A percentile compares a stretch with the other conserved stretches of the same genome.
These are phyloP conservation scores for Drosophila pallidifrons DNA, from an alignment of 1,140 invertebrate species.

Conservation along the genomic window DNA sequence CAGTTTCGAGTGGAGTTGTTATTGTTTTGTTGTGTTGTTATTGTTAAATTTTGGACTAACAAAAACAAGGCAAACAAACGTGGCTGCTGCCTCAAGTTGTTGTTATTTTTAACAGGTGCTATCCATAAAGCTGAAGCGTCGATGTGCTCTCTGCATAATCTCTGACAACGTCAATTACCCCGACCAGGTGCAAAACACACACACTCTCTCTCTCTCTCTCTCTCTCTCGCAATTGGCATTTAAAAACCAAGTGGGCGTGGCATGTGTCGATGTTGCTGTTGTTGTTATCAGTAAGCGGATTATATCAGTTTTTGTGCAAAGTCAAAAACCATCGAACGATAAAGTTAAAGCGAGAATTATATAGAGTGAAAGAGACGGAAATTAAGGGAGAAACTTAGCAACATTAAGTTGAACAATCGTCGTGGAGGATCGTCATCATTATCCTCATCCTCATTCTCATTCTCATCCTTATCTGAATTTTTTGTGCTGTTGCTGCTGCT, in stretches of 20 bases:
- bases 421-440: slow-evolving; percentile 28
- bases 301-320: slow-evolving; percentile 74
- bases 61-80: too few species aligned
- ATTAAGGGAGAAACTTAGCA: not conserved
- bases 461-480: slow-evolving; percentile 23
- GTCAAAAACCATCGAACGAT: slow-evolving; percentile 44
- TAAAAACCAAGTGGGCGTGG: slow-evolving; percentile 22
- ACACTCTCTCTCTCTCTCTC: too few species aligned
- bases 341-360: not conserved
- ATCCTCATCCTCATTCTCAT: slow-evolving; percentile 18
- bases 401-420: slow-evolving; percentile 50
- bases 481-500: slow-evolving; percentile 7
- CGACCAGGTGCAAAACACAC: slow-evolving; percentile 55
- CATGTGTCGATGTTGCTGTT: slow-evolving; percentile 13
- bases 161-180: slow-evolving; percentile 78
- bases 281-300: slow-evolving; percentile 63
- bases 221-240: slow-evolving; percentile 47
- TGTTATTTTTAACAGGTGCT: slow-evolving; percentile 20
- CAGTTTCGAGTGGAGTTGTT: not conserved
- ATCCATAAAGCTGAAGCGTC: slow-evolving; percentile 21
- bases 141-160: slow-evolving; percentile 65
- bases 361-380: not conserved
- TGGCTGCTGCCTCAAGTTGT: not conserved
- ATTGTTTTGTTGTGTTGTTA: not conserved
- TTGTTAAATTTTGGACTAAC: not conserved